Percentiles rank a stretch among this genome's conserved stretches.
These are phyloP conservation scores for Pipra filicauda DNA, from an alignment of 2,113 vertebrate species.

Conservation along the genomic window DNA sequence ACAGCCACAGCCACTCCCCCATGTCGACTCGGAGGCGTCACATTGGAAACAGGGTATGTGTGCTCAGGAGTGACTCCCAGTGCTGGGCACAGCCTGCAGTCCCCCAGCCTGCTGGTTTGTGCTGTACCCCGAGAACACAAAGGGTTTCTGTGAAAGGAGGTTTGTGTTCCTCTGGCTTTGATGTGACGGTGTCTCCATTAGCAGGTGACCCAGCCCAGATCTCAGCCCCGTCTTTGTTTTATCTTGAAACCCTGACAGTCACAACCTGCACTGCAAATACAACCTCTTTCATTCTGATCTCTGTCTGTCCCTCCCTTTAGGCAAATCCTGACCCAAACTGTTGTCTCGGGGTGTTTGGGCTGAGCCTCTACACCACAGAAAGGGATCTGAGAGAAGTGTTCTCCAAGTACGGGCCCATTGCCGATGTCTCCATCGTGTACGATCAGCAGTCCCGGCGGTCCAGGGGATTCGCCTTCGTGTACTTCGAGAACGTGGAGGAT, in stretches of 20 bases:
- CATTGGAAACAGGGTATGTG: constrained; percentile 89
- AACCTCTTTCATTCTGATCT: neutral
- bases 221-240: neutral
- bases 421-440: constrained; percentile 91
- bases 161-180: neutral
- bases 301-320: constrained; percentile 52
- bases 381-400: constrained; percentile 94
- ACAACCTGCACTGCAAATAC: neutral
- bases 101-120: neutral
- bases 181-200: neutral
- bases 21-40: constrained; percentile 96
- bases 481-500: constrained; percentile 92
- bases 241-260: neutral
- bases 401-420: constrained; percentile 92
- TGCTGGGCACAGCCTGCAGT: neutral
- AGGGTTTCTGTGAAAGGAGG: neutral
- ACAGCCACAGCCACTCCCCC: constrained; percentile 93
- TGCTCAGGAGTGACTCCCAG: accelerated
- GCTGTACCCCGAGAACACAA: neutral
- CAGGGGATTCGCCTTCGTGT: constrained; percentile 93
- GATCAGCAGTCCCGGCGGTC: constrained; percentile 95
- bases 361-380: constrained; percentile 95
- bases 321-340: constrained; percentile 94
- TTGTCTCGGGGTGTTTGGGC: constrained; percentile 93
- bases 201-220: neutral